These are phyloP conservation scores for Chunga burmeisteri DNA, from an alignment of 2,113 vertebrate species.

Conservation along the genomic window DNA sequence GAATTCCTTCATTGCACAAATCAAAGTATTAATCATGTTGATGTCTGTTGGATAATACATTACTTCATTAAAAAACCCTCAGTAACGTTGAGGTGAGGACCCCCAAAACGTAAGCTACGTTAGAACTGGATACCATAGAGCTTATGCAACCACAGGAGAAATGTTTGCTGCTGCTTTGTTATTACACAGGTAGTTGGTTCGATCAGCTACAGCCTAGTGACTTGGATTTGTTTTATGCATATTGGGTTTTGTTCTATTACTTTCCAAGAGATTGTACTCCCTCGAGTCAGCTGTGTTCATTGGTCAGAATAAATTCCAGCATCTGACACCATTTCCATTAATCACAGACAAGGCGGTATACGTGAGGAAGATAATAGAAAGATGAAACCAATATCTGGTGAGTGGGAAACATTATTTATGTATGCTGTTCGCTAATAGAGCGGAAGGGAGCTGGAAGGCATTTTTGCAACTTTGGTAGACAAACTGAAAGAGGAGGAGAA, in stretches of 20 bases:
- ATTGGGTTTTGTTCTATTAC: conserved; percentile 80
- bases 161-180: conserved; percentile 65
- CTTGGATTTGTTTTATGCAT: conserved; percentile 82
- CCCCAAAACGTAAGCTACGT: conserved; percentile 29
- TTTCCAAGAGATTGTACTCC: conserved; percentile 77
- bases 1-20: conserved; percentile 54
- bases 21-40: conserved; percentile 18
- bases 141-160: conserved; percentile 66
- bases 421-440: conserved; percentile 52
- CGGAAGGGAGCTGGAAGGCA: conserved; percentile 8
- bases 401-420: conserved; percentile 53
- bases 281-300: conserved; percentile 78
- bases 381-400: conserved; percentile 56
- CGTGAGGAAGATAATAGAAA: conserved; percentile 74
- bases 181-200: conserved; percentile 83
- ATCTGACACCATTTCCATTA: conserved; percentile 81
- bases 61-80: conserved; percentile 8
- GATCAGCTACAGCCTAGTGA: conserved; percentile 67
- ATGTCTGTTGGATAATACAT: background rate
- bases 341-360: conserved; percentile 71
- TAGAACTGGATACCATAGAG: background rate
- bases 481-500: background rate
- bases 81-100: background rate
- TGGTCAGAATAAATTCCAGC: conserved; percentile 82
- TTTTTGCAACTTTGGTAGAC: conserved; percentile 14